Conservation (phyloP, 2,888 invertebrate genomes). For the Calameuta pallipes region DNA sequence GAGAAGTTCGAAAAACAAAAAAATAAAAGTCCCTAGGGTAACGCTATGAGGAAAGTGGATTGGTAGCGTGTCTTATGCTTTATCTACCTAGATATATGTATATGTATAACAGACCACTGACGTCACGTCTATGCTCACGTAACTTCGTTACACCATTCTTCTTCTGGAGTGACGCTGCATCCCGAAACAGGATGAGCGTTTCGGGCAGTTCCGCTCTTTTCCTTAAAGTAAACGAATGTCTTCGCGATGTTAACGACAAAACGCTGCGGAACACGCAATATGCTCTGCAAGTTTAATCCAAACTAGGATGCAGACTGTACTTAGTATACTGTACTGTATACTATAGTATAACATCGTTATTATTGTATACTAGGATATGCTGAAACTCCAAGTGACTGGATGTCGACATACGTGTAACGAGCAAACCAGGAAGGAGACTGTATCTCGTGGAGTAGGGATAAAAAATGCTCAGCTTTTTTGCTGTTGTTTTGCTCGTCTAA, state of each 20-base stretch:
- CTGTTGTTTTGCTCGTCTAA: neutral
- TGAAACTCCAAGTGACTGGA: neutral
- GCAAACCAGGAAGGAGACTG: neutral
- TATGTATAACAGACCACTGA: neutral
- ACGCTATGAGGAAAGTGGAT: neutral
- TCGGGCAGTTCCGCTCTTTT: neutral
- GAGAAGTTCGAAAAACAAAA: neutral
- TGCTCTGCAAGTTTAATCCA: neutral
- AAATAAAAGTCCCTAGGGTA: neutral
- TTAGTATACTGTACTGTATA: neutral
- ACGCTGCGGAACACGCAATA: neutral
- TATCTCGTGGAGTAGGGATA: neutral
- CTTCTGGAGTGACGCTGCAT: neutral
- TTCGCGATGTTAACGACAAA: neutral
- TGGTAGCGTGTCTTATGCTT: neutral
- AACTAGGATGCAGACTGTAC: neutral
- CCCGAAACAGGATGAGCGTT: neutral
- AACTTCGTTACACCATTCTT: neutral
- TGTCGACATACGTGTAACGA: neutral
- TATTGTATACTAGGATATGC: neutral
- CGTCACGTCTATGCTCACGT: neutral
- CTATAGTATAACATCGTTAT: neutral
- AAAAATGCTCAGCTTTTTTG: neutral
- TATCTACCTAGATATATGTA: neutral
- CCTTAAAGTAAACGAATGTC: neutral